Conservation (phyloP, 2,888 invertebrate species). For the Cryptocephalus primarius region DNA sequence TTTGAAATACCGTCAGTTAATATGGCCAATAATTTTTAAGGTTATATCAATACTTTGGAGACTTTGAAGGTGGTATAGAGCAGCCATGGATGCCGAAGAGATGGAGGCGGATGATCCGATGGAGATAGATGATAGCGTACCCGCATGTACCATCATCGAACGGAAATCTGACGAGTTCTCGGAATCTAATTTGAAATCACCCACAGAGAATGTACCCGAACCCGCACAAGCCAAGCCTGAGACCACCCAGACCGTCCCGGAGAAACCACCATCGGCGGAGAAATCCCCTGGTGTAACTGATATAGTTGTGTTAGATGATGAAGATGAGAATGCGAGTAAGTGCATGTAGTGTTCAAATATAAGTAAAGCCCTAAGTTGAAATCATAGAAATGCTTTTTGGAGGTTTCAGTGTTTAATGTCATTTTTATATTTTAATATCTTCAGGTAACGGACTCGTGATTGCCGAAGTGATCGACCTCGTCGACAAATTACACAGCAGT, state of each 20-base stretch:
- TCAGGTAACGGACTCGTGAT: no score
- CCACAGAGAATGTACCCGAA: not conserved
- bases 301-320: slow-evolving; percentile 26
- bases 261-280: not conserved
- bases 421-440: no score
- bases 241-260: not conserved
- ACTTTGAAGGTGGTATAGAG: slow-evolving; percentile 66
- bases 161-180: slow-evolving; percentile 14
- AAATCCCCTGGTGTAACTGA: slow-evolving; percentile 2
- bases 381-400: no score
- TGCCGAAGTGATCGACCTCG: slow-evolving; percentile 29
- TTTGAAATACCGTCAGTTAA: no score
- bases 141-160: slow-evolving; percentile 26
- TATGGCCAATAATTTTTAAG: no score
- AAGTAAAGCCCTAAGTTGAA: no score
- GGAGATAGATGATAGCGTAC: slow-evolving; percentile 31
- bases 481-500: slow-evolving; percentile 22
- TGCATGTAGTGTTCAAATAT: no score
- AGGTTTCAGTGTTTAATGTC: no score
- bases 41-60: slow-evolving; percentile 50
- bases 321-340: slow-evolving; percentile 15
- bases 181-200: no score
- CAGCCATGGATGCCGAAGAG: slow-evolving; percentile 43
- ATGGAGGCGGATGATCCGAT: slow-evolving; percentile 24
- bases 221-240: not conserved